Base-by-base conservation (phyloP, 1,140 invertebrate species). In the Armadillidium nasatum region DNA sequence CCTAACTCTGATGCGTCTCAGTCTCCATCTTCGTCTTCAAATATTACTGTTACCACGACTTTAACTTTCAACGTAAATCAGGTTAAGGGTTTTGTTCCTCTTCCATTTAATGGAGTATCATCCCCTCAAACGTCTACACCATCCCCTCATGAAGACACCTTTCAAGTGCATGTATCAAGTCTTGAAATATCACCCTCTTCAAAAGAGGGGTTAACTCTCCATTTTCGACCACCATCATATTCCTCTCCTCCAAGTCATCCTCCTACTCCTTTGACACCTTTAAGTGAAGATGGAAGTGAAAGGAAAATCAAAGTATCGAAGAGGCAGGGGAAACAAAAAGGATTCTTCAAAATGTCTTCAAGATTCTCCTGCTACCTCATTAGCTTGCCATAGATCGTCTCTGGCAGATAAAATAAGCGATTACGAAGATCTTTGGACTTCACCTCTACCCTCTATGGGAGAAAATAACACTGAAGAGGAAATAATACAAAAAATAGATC, bases 341-440 rank as follows among this genome's bases (percentile, higher is more conserved):
- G 19, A 33, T 33, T 33, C 33, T 33, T 33, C 33, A 6, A 33
- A 33, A 33, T 33, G 33, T 33, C 33, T 33, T 3, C 33, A 33
- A 33, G 33, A 33, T 33, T 33, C 50, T 19, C 50, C 50, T 4
- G 50, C 11, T 13, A 19, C 50, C 50, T 60, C 50, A 15, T 19
- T 13, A 72, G 46, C 76, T 54, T 96, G 95, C 83, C 94, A 93
- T 82, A 88, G 91, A 76, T 95, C 93, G 83, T 93, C 91, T 7
- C 86, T 95, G 9, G 91, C 92, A 68, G 94, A 97, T 83, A 96
- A 96, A 86, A 90, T 94, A 23, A 95, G 93, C 76, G 95, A 97
- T 85, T 97, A 97, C 84, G 94, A 97, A 85, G 95, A 97, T 83
- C 91, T 97, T 78, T 97, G 94, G 94, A 90, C 89, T 50, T 90